Evolutionary conservation across 2,888 invertebrate genomes (phyloP).

Genomic region (Galeruca laticollis): DNA sequence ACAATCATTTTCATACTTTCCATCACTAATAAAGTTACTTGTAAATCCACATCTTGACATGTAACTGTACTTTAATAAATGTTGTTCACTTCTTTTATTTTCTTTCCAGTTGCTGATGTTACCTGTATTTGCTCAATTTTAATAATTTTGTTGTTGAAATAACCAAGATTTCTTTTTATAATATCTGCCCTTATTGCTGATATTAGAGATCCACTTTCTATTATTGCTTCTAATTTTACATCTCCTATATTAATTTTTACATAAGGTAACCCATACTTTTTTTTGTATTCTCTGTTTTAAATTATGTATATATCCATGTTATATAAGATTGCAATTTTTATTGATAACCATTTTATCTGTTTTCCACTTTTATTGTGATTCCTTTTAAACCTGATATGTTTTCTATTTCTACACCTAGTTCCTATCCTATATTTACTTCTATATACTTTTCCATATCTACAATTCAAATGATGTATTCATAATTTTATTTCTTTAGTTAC

Average conservation of each 20-base stretch:
- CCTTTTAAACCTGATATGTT: constrained; percentile 1
- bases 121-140: background rate
- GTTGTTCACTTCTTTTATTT: background rate
- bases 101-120: background rate
- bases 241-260: background rate
- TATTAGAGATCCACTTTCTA: background rate
- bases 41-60: background rate
- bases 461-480: background rate
- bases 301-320: background rate
- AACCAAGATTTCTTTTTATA: too few relatives aligned
- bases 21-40: background rate
- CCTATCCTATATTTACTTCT: background rate
- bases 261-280: background rate
- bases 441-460: background rate
- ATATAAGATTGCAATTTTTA: background rate
- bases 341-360: background rate
- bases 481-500: background rate
- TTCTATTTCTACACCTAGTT: constrained; percentile 1
- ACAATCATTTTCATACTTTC: background rate
- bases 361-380: background rate
- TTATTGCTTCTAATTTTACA: background rate
- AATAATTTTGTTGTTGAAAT: too few relatives aligned
- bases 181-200: constrained; percentile 1
- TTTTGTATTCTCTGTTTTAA: background rate
- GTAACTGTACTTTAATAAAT: background rate